phyloP scores from a whole-genome alignment of 2,113 vertebrate genomes.

The Pionites leucogaster region DNA sequence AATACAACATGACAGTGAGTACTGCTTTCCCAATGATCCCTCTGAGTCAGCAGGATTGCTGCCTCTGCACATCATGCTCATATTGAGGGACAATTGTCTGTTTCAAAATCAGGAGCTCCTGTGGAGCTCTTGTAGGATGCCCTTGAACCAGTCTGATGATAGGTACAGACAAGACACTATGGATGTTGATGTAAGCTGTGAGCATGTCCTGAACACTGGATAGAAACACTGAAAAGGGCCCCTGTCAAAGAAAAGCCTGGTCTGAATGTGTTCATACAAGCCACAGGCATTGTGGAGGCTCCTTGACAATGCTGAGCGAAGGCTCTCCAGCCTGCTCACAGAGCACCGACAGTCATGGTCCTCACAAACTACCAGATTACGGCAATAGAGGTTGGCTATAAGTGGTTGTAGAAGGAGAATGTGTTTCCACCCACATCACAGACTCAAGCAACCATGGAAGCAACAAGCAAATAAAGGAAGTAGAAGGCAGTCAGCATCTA shows the following conservation, averaged over 20 bases:
- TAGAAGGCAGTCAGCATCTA: neutral
- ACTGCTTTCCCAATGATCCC: neutral
- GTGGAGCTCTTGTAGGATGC: neutral
- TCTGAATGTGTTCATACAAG: neutral
- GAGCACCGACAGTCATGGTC: neutral
- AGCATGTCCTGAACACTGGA: neutral
- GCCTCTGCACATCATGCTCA: neutral
- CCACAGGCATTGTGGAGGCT: neutral
- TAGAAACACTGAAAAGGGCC: neutral
- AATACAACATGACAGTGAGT: neutral
- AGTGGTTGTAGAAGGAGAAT: neutral
- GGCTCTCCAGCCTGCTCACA: neutral
- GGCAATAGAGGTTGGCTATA: neutral
- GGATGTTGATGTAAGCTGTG: neutral
- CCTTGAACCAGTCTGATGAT: neutral
- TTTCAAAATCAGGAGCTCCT: neutral
- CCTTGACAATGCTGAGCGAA: neutral
- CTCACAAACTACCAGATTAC: rapidly evolving
- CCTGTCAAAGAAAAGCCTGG: neutral
- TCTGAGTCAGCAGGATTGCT: neutral
- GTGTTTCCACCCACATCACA: neutral
- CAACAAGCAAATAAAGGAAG: neutral
- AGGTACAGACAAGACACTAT: rapidly evolving
- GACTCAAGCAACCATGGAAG: neutral
- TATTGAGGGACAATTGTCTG: neutral